Evolutionary conservation across 2,888 invertebrate genomes (phyloP), one percentile per base, ranked within the genome.

Genomic region (Oscheius sp.): DNA sequence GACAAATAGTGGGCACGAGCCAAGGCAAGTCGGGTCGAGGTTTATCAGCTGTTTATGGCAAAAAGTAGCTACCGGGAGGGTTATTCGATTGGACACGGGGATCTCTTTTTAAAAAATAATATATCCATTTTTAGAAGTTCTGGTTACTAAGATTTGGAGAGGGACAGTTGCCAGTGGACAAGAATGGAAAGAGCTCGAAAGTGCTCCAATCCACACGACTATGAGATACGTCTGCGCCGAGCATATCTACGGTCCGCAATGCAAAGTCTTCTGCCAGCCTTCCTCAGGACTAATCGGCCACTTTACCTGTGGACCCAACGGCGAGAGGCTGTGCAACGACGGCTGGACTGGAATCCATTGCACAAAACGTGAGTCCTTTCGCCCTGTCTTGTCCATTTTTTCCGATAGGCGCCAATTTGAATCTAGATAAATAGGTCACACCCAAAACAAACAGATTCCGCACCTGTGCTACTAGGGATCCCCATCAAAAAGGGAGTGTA

Each of bases 341-440:
- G 71, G 71, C 46, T 71, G 63, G 61, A 61, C 55, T 35, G 69
- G 69, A 69, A 25, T 53, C 23, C 45, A 69, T 29, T 69, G 69
- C 27, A 58, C 27, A 21, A 46, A 55, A 69, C 69, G 69, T 69
- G 45, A 58, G 69, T 69, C 18, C 7, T 52, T 25, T 21, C 13
- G 16, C 55, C 49, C 18, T 49, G 18, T 13, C 16, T 5, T n/a
- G 18, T 49, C 35, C 35, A 35, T 35, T 35, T 35, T 35, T 35
- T 35, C 35, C 35, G 35, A 18, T 49, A 29, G 29, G 29, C 25
- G 58, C 58, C n/a, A 29, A 25, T 58, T 58, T 23, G 29, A 58
- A 58, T 58, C 25, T 58, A 58, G 58, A 45, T 43, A 61, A 61
- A 61, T 61, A 61, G 61, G 61, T 61, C 61, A 45, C 61, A 61